phyloP scores from a whole-genome alignment of 2,797 vertebrate genomes.

The Enteromius argenteus region DNA sequence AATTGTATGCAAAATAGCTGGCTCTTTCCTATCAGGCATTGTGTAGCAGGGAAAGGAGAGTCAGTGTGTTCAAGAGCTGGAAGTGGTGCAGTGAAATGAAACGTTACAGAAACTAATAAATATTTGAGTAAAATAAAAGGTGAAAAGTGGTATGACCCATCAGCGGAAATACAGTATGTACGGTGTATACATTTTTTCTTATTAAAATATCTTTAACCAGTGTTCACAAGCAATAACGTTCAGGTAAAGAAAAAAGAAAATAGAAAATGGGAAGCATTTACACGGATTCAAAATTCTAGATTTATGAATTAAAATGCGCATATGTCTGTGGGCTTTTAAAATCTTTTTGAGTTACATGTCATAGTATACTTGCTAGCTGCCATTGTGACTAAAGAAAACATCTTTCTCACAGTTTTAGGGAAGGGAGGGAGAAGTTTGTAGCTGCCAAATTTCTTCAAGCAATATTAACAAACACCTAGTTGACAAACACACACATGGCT shows the following conservation, averaged over 20 bases:
- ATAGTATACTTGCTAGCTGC: conserved; percentile 60
- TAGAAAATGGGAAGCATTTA: conserved; percentile 1
- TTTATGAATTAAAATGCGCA: neutral
- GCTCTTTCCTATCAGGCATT: conserved; percentile 13
- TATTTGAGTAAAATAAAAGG: conserved; percentile 22
- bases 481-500: conserved; percentile 57
- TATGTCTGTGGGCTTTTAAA: conserved; percentile 68
- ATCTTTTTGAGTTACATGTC: conserved; percentile 57
- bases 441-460: conserved; percentile 73
- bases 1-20: neutral
- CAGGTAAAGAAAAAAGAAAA: neutral
- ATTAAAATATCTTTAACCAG: conserved; percentile 24
- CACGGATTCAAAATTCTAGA: neutral
- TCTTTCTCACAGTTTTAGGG: conserved; percentile 53
- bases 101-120: neutral
- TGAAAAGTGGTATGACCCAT: conserved; percentile 39
- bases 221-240: conserved; percentile 6
- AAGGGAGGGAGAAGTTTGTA: conserved; percentile 61
- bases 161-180: conserved; percentile 23
- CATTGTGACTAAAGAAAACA: conserved; percentile 59
- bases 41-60: neutral
- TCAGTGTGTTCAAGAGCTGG: conserved; percentile 13
- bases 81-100: neutral
- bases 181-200: neutral
- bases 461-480: conserved; percentile 47